Conservation (phyloP, 2,888 invertebrate genomes). For the Aethes cnicana region DNA sequence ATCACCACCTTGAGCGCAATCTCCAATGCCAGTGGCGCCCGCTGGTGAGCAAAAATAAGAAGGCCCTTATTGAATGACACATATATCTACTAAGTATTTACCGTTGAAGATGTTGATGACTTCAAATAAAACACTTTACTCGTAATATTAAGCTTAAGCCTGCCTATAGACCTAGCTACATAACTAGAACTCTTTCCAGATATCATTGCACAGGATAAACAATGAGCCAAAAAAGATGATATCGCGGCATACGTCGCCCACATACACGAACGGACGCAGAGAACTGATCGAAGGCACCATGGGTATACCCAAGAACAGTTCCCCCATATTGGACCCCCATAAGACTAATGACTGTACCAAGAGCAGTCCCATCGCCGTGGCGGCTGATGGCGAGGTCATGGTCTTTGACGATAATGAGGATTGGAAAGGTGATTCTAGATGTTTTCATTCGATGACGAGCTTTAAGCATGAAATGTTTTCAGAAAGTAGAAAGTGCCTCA, state of each 20-base stretch:
- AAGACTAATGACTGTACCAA: slow-evolving; percentile 71
- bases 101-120: no score
- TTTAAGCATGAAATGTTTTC: slow-evolving; percentile 2
- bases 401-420: slow-evolving; percentile 94
- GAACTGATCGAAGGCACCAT: slow-evolving; percentile 58
- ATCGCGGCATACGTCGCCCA: slow-evolving; percentile 74
- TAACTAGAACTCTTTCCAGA: slow-evolving; percentile 50
- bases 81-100: no score
- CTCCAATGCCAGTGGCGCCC: no score
- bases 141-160: slow-evolving; percentile 10
- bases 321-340: slow-evolving; percentile 74
- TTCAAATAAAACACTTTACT: no score
- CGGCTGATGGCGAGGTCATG: slow-evolving; percentile 90
- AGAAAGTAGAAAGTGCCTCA: no score
- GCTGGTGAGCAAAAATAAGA: no score
- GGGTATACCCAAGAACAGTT: slow-evolving; percentile 76
- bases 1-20: no score
- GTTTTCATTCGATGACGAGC: neutral
- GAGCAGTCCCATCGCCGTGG: slow-evolving; percentile 83
- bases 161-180: slow-evolving; percentile 14
- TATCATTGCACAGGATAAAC: slow-evolving; percentile 72
- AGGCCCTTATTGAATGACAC: no score
- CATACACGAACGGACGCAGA: slow-evolving; percentile 73
- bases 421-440: slow-evolving; percentile 84
- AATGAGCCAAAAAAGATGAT: slow-evolving; percentile 77